Percentiles rank a stretch among this genome's conserved stretches.
Evolutionary conservation across 2,888 invertebrate genomes (phyloP).

Genomic region (Chymomyza procnemis): DNA sequence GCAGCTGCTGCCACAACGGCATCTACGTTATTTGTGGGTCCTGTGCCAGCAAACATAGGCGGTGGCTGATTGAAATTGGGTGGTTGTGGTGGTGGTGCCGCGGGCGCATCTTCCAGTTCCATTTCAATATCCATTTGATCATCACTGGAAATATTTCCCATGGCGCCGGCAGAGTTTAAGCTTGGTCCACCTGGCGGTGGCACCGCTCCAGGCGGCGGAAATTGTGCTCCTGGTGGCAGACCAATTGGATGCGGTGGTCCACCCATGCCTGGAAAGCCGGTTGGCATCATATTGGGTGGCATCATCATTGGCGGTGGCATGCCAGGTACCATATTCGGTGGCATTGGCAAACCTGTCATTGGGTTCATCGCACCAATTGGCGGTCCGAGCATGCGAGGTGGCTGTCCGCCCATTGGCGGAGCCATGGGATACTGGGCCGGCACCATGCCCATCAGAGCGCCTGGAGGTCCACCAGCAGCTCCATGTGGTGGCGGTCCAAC

Average conservation of each 20-base stretch:
- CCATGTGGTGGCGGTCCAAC: constrained; percentile 79
- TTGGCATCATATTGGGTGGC: constrained; percentile 76
- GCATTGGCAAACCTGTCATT: constrained; percentile 71
- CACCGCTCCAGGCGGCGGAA: constrained; percentile 67
- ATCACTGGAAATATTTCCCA: constrained; percentile 79
- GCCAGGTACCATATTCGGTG: constrained; percentile 78
- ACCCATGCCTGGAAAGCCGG: constrained; percentile 75
- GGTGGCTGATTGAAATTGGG: constrained; percentile 79
- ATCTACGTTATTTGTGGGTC: constrained; percentile 54
- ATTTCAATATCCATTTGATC: constrained; percentile 91
- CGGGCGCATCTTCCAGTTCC: constrained; percentile 80
- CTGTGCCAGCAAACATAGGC: constrained; percentile 63
- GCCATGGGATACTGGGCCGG: constrained; percentile 62
- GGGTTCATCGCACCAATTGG: constrained; percentile 72
- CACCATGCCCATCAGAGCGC: constrained; percentile 74
- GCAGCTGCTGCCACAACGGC: constrained; percentile 41
- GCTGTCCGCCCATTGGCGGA: constrained; percentile 74
- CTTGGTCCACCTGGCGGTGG: constrained; percentile 59
- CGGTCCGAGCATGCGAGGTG: constrained; percentile 55
- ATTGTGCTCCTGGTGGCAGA: constrained; percentile 75
- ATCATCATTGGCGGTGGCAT: constrained; percentile 79
- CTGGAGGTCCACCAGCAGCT: constrained; percentile 78
- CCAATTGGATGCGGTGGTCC: constrained; percentile 58
- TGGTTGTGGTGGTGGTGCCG: constrained; percentile 32
- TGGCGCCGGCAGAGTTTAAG: constrained; percentile 28